Conservation (phyloP, 2,888 invertebrate species). For the Ecliptopera silaceata region DNA sequence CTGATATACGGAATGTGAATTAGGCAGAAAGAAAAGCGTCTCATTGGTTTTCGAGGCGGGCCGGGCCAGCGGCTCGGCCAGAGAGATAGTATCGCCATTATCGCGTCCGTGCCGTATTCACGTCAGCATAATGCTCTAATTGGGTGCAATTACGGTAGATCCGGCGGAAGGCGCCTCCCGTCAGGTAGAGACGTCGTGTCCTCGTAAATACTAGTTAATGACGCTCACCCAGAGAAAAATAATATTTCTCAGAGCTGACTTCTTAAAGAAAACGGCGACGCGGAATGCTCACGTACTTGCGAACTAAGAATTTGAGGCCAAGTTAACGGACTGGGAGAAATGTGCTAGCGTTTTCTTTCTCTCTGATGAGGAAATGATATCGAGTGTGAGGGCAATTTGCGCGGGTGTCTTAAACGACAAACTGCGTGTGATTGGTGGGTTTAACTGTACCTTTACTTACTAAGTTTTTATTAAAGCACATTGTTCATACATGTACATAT, state of each 20-base stretch:
- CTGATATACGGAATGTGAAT: slow-evolving; percentile 71
- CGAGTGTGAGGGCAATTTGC: slow-evolving; percentile 53
- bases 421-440: slow-evolving; percentile 39
- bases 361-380: slow-evolving; percentile 60
- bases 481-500: no score
- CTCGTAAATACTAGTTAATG: slow-evolving; percentile 81
- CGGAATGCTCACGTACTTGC: slow-evolving; percentile 70
- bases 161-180: slow-evolving; percentile 71
- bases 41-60: slow-evolving; percentile 57
- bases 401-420: slow-evolving; percentile 39
- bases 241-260: slow-evolving; percentile 74
- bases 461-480: background rate
- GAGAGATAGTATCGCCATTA: slow-evolving; percentile 79
- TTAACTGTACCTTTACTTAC: slow-evolving; percentile 21
- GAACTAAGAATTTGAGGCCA: slow-evolving; percentile 65
- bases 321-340: slow-evolving; percentile 65
- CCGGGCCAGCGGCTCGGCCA: slow-evolving; percentile 41
- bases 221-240: slow-evolving; percentile 74
- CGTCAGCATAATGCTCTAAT: slow-evolving; percentile 83
- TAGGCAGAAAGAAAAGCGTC: slow-evolving; percentile 63
- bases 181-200: slow-evolving; percentile 76
- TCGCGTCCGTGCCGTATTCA: slow-evolving; percentile 78
- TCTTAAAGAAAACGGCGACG: slow-evolving; percentile 64
- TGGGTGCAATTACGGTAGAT: slow-evolving; percentile 79
- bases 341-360: slow-evolving; percentile 58